A percentile compares a stretch with the other conserved stretches of the same genome.
Evolutionary conservation across 2,797 vertebrate genomes (phyloP).

Genomic region (Anabacerthia variegaticeps): DNA sequence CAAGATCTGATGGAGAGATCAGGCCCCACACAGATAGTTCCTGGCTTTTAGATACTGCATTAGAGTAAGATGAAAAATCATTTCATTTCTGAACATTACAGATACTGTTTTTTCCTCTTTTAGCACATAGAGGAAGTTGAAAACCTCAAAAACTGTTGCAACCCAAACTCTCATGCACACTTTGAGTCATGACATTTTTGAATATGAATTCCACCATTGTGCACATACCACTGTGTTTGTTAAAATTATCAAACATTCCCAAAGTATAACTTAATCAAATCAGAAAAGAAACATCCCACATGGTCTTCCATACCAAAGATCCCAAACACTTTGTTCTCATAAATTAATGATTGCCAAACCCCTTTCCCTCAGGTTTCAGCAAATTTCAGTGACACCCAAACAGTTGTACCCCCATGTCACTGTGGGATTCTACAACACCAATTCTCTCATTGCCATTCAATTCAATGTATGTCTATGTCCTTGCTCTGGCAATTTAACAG

Average conservation of each 20-base stretch:
- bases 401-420: rapidly evolving
- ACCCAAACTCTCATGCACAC: neutral
- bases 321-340: neutral
- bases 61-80: neutral
- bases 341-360: neutral
- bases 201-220: neutral
- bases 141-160: neutral
- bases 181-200: neutral
- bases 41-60: neutral
- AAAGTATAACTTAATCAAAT: neutral
- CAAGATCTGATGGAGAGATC: neutral
- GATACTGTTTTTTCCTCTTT: neutral
- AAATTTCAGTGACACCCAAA: neutral
- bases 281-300: neutral
- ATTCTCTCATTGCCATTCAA: neutral
- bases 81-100: neutral
- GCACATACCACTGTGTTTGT: neutral
- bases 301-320: neutral
- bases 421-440: neutral
- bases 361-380: neutral
- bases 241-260: neutral
- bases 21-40: neutral
- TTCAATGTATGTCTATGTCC: neutral
- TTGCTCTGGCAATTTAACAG: neutral
- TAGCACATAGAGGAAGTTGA: neutral